Evolutionary conservation across 35 echinoderm and acorn worm genomes (phyloP), one percentile per base, ranked within the genome.

Genomic region (Apostichopus japonicus): DNA sequence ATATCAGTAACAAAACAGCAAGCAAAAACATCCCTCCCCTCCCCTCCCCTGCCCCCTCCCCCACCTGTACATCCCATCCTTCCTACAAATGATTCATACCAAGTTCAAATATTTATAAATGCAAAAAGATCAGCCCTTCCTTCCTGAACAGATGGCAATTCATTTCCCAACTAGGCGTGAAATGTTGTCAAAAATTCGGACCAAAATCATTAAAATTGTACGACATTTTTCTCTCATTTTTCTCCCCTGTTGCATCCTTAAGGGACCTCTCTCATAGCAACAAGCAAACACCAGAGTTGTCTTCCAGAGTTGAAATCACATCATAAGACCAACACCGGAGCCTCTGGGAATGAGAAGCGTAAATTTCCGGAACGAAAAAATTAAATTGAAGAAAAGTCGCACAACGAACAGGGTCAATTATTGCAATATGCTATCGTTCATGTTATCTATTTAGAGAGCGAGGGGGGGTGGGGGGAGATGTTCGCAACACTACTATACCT

Each of bases 301-400:
- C 63, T 15, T 67, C 63, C 63, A 15, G 63, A 67, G 63, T 19
- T 15, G 11, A 67, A 5, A 67, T 67, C 63, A 67, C 10, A 67
- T 67, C 63, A 67, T 8, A 67, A 67, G 63, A 67, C 19, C 8
- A 15, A 83, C 79, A 83, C 8, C 1, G 54, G 23, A 54, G 79
- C 79, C 79, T 83, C 44, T 83, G 79, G 79, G 79, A 83, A 83
- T 83, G 54, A 83, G 54, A 83, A 52, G n/a, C 33, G 33, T 83
- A 83, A 83, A 44, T 83, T 83, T 83, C 79, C 79, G 14, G 79
- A 54, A 55, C 79, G 14, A 67, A 67, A 67, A 65, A 67, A 67
- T 11, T 67, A 67, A 67, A 67, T 67, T 67, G 63, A 10, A 67
- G 4, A 67, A 67, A 67, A 67, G 63, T 67, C 63, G 63, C 63